Percentiles rank a stretch among this genome's conserved stretches.
These are phyloP conservation scores for Xiphophorus maculatus DNA, from an alignment of 2,113 vertebrate genomes.

Conservation along the genomic window DNA sequence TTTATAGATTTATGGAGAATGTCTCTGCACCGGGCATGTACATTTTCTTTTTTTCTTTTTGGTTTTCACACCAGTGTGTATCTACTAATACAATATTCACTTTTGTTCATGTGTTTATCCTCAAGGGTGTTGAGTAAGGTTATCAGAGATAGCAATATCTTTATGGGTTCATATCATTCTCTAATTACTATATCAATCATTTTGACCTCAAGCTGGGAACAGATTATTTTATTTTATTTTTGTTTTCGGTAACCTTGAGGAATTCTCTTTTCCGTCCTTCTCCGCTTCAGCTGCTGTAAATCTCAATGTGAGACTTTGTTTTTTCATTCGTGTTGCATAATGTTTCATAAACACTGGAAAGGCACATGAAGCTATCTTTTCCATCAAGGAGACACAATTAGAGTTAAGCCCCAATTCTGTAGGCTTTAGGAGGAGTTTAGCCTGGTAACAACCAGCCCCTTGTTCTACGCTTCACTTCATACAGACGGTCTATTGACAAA, in stretches of 20 bases:
- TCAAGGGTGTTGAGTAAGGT: slow-evolving; percentile 52
- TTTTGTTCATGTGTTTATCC: slow-evolving; percentile 28
- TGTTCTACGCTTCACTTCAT: no score
- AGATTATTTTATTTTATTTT: slow-evolving; percentile 18
- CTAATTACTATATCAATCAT: slow-evolving; percentile 68
- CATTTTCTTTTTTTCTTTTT: slow-evolving; percentile 19
- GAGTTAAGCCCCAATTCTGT: no score
- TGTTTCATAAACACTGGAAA: no score
- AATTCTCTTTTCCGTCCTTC: background rate
- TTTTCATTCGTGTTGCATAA: no score
- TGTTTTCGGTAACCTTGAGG: slow-evolving; percentile 25
- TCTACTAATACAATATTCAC: slow-evolving; percentile 14
- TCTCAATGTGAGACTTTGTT: no score
- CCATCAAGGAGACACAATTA: no score
- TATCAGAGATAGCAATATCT: slow-evolving; percentile 49
- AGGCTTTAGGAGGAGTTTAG: no score
- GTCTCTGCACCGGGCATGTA: slow-evolving; percentile 50
- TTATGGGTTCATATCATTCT: slow-evolving; percentile 49
- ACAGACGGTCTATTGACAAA: no score
- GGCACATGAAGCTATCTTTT: no score
- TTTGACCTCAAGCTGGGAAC: slow-evolving; percentile 21
- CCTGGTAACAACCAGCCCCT: no score
- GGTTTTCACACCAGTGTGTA: background rate
- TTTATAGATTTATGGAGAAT: slow-evolving; percentile 79
- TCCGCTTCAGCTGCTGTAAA: background rate